Conservation (phyloP, 1,140 invertebrate species). For the Dufourea novaeangliae region DNA sequence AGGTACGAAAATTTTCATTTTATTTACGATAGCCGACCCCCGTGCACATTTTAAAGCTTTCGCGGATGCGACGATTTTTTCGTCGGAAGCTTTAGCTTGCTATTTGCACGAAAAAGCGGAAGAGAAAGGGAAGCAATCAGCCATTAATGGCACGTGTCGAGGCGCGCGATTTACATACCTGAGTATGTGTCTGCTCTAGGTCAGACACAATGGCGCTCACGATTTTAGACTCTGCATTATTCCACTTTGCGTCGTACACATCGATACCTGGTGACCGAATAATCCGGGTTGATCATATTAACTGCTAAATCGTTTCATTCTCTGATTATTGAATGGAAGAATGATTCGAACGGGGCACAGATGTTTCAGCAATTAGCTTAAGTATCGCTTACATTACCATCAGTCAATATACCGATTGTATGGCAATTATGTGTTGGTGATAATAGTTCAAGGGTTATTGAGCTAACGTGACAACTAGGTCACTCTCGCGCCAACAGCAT, state of each 20-base stretch:
- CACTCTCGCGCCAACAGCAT: not conserved
- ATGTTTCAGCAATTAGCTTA: slow-evolving; percentile 16
- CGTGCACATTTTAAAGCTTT: not conserved
- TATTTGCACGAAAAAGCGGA: slow-evolving; percentile 7
- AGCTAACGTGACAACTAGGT: not conserved
- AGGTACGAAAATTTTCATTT: not conserved
- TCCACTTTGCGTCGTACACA: slow-evolving; percentile 6
- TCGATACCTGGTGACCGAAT: slow-evolving; percentile 4
- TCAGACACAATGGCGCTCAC: slow-evolving; percentile 45
- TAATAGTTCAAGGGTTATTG: not conserved
- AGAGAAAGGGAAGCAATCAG: slow-evolving; percentile 47
- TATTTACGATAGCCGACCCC: not conserved
- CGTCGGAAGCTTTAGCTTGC: not conserved
- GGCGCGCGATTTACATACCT: slow-evolving; percentile 68
- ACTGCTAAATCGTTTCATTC: slow-evolving; percentile 40
- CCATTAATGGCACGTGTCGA: slow-evolving; percentile 69
- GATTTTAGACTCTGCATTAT: slow-evolving; percentile 57
- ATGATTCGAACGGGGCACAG: slow-evolving; percentile 11
- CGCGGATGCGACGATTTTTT: not conserved
- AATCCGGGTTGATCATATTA: slow-evolving; percentile 24
- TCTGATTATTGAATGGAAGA: slow-evolving; percentile 21
- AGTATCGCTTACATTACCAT: slow-evolving; percentile 31
- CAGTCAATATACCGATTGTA: slow-evolving; percentile 4
- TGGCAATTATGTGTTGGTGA: not conserved
- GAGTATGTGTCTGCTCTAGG: slow-evolving; percentile 59